Percentiles rank a stretch among this genome's conserved stretches.
phyloP scores from a whole-genome alignment of 2,888 invertebrate genomes.

The Didymodactylos carnosus region DNA sequence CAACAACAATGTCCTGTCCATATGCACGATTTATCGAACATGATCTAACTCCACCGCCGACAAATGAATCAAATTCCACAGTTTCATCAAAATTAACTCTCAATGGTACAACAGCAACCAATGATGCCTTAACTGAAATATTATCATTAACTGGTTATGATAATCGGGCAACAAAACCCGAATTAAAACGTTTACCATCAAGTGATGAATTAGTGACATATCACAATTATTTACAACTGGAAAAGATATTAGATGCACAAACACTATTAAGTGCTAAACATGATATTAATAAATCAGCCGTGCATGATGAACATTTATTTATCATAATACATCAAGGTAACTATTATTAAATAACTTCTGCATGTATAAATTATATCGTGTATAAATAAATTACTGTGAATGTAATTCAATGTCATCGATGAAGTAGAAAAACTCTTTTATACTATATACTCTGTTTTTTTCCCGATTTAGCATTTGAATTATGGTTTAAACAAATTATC shows the following conservation, averaged over 20 bases:
- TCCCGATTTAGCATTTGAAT: conserved; percentile 51
- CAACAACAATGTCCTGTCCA: background rate
- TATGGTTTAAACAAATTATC: conserved; percentile 98
- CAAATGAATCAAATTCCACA: background rate
- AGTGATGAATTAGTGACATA: conserved; percentile 7
- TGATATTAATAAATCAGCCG: conserved; percentile 43
- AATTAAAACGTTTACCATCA: background rate
- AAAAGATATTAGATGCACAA: conserved; percentile 62
- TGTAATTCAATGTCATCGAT: too few relatives aligned
- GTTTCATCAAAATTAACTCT: background rate
- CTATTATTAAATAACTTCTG: background rate
- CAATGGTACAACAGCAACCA: background rate
- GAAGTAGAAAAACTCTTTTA: background rate
- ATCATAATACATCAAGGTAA: conserved; percentile 90
- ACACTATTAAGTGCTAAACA: conserved; percentile 49
- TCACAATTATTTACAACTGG: conserved; percentile 40
- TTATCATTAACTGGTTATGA: background rate
- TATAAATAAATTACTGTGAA: background rate
- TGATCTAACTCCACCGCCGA: too few relatives aligned
- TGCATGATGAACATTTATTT: conserved; percentile 90
- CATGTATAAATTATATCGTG: background rate
- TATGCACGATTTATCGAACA: background rate
- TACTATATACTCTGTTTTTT: background rate
- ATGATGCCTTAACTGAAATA: background rate
- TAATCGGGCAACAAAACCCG: background rate